A percentile compares a stretch with the other conserved stretches of the same genome.
phyloP scores from a whole-genome alignment of 2,888 invertebrate species.

The Drosophila crucigera region DNA sequence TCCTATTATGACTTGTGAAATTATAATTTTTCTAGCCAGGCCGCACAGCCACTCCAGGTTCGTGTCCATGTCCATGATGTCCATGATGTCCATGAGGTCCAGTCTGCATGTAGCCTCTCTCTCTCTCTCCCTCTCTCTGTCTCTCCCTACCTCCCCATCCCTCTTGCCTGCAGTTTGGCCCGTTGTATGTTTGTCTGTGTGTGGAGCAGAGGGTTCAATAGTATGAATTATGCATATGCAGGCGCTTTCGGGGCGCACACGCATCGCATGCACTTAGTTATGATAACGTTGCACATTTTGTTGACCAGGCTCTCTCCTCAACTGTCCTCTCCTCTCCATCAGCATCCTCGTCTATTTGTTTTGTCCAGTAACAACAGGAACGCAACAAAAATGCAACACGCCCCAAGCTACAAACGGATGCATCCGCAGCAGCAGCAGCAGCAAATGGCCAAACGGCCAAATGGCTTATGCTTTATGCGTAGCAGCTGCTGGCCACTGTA shows the following conservation, averaged over 20 bases:
- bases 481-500: constrained; percentile 67
- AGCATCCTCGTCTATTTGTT: constrained; percentile 71
- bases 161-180: constrained; percentile 14
- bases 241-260: constrained; percentile 76
- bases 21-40: constrained; percentile 82
- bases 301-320: constrained; percentile 29
- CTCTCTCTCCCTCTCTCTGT: neutral
- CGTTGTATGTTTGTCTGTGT: constrained; percentile 34
- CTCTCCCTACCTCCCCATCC: neutral
- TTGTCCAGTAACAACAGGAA: constrained; percentile 60
- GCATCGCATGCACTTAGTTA: constrained; percentile 80
- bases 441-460: constrained; percentile 55
- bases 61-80: constrained; percentile 52
- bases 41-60: constrained; percentile 66
- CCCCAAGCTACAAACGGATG: constrained; percentile 51
- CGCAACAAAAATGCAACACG: constrained; percentile 52
- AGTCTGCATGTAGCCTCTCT: constrained; percentile 24
- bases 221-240: constrained; percentile 84
- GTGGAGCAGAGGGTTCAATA: constrained; percentile 80
- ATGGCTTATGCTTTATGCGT: constrained; percentile 75
- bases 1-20: constrained; percentile 82
- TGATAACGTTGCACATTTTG: constrained; percentile 80
- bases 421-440: constrained; percentile 36
- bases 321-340: constrained; percentile 14
- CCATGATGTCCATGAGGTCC: constrained; percentile 57